Conservation (phyloP, 2,797 vertebrate species). For the Zalophus californianus region DNA sequence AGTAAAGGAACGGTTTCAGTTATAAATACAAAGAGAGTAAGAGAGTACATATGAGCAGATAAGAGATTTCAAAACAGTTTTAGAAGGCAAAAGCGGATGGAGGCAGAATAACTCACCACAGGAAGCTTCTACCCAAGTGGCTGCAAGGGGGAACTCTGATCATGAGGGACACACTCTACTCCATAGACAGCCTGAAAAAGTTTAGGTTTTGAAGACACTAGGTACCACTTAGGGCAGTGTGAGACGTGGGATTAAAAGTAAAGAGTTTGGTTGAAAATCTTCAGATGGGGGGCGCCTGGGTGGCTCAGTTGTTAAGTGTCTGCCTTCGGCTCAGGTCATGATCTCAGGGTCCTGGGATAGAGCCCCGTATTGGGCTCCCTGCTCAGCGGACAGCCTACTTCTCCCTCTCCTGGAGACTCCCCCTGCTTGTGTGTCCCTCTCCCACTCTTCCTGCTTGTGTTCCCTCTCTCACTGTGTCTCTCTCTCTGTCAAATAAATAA, state of each 20-base stretch:
- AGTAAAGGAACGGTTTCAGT: not conserved
- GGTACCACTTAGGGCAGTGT: not conserved
- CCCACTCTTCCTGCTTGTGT: no score
- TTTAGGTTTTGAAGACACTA: not conserved
- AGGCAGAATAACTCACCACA: not conserved
- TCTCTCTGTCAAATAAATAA: no score
- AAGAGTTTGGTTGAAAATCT: not conserved
- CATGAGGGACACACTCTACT: not conserved
- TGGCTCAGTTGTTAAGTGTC: no score
- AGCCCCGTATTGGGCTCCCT: no score
- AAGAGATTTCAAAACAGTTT: not conserved
- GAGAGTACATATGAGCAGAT: not conserved
- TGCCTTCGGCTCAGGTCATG: no score
- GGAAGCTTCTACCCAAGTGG: not conserved
- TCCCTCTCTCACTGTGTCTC: no score
- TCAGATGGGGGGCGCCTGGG: no score
- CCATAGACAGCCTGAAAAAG: not conserved
- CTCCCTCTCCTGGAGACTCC: no score
- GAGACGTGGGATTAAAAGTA: not conserved
- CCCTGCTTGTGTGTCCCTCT: no score
- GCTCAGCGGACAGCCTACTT: no score
- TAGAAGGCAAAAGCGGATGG: not conserved
- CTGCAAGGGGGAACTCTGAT: not conserved
- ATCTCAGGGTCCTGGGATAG: no score
- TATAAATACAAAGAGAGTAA: conserved; percentile 14